Evolutionary conservation across 2,113 vertebrate species (phyloP).

Genomic region (Rhabdornis inornatus): DNA sequence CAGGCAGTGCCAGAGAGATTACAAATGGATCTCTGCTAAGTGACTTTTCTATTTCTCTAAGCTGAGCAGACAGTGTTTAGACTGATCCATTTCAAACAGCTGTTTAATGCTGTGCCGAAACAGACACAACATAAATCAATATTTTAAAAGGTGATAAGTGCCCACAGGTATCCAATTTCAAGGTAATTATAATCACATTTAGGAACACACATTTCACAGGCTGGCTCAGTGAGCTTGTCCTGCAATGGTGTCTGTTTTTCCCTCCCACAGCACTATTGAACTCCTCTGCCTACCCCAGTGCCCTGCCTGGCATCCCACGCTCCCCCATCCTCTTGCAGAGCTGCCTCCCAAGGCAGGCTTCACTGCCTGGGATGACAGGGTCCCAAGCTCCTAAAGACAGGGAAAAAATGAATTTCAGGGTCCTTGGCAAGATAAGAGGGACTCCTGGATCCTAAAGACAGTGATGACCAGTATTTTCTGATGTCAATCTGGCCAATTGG

Average conservation of each 20-base stretch:
- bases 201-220: not conserved
- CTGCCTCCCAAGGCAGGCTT: not conserved
- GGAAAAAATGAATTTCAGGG: not conserved
- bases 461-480: accelerated
- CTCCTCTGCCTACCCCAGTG: not conserved
- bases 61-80: not conserved
- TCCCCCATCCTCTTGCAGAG: not conserved
- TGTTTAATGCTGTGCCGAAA: not conserved
- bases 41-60: not conserved
- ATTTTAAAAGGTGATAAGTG: not conserved
- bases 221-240: not conserved
- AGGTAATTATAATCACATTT: conserved; percentile 26
- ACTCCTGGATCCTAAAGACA: not conserved
- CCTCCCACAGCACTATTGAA: not conserved
- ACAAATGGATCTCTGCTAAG: conserved; percentile 10
- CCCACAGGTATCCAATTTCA: not conserved
- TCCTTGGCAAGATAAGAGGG: not conserved
- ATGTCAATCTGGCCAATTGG: not conserved
- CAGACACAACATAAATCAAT: conserved; percentile 30
- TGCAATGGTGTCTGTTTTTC: not conserved
- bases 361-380: not conserved
- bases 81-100: not conserved
- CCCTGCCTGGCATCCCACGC: not conserved
- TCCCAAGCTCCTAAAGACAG: not conserved
- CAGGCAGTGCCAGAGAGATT: not conserved